A percentile compares a stretch with the other conserved stretches of the same genome.
Evolutionary conservation across 2,888 invertebrate species (phyloP).

Genomic region (Perithous albicinctus): DNA sequence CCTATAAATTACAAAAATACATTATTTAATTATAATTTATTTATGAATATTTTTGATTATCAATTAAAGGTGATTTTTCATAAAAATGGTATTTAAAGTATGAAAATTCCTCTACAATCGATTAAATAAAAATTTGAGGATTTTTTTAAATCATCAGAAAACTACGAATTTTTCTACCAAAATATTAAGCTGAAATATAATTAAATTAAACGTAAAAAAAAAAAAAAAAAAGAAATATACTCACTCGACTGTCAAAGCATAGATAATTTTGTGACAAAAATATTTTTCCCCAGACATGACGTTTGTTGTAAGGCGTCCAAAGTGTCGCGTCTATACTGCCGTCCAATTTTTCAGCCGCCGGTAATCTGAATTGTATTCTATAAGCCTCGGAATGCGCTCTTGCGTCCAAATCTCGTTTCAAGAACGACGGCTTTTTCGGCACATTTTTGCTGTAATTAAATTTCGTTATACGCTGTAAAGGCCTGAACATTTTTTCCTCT

Average conservation of each 20-base stretch:
- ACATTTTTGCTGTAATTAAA: constrained; percentile 89
- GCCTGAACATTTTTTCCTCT: no score
- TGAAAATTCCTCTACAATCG: no score
- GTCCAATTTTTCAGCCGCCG: constrained; percentile 96
- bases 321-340: constrained; percentile 96
- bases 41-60: no score
- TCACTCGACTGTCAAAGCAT: constrained; percentile 97
- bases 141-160: no score
- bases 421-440: constrained; percentile 95
- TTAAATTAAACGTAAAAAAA: no score
- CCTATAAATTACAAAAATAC: constrained; percentile 85
- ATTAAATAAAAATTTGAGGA: background rate
- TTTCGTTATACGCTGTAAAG: background rate
- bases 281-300: constrained; percentile 94
- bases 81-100: no score
- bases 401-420: constrained; percentile 98
- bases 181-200: no score
- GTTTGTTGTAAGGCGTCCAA: constrained; percentile 98
- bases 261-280: constrained; percentile 97
- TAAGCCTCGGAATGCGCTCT: constrained; percentile 97
- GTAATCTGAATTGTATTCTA: constrained; percentile 93
- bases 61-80: no score
- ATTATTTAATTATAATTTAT: background rate
- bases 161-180: no score
- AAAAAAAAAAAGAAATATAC: no score